Evolutionary conservation across 2,113 vertebrate species (phyloP), one percentile per base, ranked within the genome.

Genomic region (Hemiprocne comata): DNA sequence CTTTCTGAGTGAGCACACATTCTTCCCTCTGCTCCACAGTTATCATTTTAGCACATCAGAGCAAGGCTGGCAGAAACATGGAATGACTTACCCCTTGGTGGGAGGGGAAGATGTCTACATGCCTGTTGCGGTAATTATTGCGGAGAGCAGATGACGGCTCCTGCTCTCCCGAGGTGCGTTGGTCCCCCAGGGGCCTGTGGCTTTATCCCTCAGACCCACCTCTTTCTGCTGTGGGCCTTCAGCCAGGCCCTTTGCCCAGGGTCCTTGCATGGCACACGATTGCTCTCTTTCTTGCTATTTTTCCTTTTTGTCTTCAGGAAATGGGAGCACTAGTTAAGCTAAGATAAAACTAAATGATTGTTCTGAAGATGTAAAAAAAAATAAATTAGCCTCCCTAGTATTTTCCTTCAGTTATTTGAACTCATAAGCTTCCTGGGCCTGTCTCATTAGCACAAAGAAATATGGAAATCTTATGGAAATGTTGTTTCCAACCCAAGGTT

Each of bases 401-500:
- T 89, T 84, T 90, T 81, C 26, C 40, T 82, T 83, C 77, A n/a
- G 69, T 61, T 90, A 60, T 61, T 74, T 86, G 80, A 84, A 66
- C 95, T 90, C 65, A 26, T 21, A 33, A 77, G 64, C 60, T 96
- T 76, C 89, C 86, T 69, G 69, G 90, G 75, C 79, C 72, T 85
- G 72, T 64, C 72, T 90, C 55, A 66, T 73, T 71, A 70, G 42
- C 65, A 38, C 57, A 84, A 64, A 77, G 60, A 48, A 88, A 16
- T 53, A 90, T 80, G 83, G 53, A 96, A 92, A 93, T 84, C 55
- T 28, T 61, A 94, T 95, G 95, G 89, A 95, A 89, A 94, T 95
- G 34, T 31, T 34, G 50, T 86, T 97, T 92, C 76, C 94, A 96
- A 66, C 31, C 71, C 66, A 51, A 84, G 11, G 48, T 84, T 67